Percentiles rank a stretch among this genome's conserved stretches.
Evolutionary conservation across 2,113 vertebrate species (phyloP).

Genomic region (Struthidea cinerea): DNA sequence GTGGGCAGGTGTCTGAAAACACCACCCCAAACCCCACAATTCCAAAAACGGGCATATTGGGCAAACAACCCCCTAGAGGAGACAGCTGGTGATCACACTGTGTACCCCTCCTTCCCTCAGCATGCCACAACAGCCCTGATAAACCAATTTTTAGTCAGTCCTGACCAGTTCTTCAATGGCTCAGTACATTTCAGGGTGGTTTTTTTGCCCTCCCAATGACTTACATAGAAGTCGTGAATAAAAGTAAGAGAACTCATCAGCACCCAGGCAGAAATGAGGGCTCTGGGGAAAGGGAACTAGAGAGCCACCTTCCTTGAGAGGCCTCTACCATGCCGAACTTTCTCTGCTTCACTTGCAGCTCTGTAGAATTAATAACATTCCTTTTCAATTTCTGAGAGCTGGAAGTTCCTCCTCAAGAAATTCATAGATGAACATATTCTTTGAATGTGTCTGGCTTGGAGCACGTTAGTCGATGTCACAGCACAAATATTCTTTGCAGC

Average conservation of each 20-base stretch:
- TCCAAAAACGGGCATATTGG: background rate
- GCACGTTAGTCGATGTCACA: background rate
- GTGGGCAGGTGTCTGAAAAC: background rate
- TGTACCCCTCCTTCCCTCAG: background rate
- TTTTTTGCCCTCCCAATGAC: background rate
- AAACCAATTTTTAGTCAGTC: background rate
- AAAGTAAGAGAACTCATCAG: background rate
- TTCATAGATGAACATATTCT: background rate
- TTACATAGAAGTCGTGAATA: background rate
- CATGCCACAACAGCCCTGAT: no score
- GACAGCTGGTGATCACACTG: background rate
- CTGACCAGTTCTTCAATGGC: background rate
- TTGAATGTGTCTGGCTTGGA: background rate
- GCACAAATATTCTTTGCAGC: background rate
- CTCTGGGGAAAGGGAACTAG: background rate
- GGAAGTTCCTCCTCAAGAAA: background rate
- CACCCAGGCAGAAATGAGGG: background rate
- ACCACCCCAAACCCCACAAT: background rate
- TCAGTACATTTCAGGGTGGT: rapidly evolving
- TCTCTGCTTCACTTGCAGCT: background rate
- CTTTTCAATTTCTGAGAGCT: background rate
- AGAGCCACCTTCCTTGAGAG: background rate
- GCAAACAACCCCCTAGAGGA: background rate
- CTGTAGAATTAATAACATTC: background rate
- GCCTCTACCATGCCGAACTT: background rate